These are phyloP conservation scores for Silurus meridionalis DNA, from an alignment of 2,113 vertebrate genomes.

Conservation along the genomic window DNA sequence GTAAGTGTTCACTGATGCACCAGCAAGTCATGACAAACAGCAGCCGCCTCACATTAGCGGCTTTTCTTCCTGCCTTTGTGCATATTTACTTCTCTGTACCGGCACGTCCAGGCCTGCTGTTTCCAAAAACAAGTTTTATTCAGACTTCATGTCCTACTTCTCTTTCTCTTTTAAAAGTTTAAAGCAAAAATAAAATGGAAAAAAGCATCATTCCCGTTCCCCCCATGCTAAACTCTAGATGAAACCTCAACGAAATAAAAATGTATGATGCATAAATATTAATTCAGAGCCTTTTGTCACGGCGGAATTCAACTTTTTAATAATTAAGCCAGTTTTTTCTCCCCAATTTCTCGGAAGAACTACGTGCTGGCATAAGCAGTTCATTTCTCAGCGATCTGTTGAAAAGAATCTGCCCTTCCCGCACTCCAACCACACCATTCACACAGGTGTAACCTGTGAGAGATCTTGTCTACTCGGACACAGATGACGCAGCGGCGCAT, in stretches of 20 bases:
- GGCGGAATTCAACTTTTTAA: constrained; percentile 22
- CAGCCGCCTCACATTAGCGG: neutral
- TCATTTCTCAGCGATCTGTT: neutral
- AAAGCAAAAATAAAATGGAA: neutral
- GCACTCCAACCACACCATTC: neutral
- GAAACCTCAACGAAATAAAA: constrained; percentile 20
- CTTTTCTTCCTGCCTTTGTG: constrained; percentile 22
- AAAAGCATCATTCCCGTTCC: neutral
- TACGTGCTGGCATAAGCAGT: neutral
- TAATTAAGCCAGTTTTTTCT: constrained; percentile 36
- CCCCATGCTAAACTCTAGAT: constrained; percentile 1
- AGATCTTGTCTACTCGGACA: neutral
- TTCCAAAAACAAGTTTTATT: neutral
- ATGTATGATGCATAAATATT: constrained; percentile 41
- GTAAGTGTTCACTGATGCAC: neutral
- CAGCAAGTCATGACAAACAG: constrained; percentile 20
- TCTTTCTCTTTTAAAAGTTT: neutral
- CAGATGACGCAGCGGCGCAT: constrained; percentile 13
- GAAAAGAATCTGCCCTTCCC: neutral
- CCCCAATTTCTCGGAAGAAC: neutral
- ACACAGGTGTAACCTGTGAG: neutral
- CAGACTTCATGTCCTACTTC: neutral
- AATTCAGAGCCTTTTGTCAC: constrained; percentile 2
- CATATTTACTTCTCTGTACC: neutral
- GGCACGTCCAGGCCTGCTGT: neutral